These are phyloP conservation scores for Pachycephala philippinensis DNA, from an alignment of 2,113 vertebrate species.

Conservation along the genomic window DNA sequence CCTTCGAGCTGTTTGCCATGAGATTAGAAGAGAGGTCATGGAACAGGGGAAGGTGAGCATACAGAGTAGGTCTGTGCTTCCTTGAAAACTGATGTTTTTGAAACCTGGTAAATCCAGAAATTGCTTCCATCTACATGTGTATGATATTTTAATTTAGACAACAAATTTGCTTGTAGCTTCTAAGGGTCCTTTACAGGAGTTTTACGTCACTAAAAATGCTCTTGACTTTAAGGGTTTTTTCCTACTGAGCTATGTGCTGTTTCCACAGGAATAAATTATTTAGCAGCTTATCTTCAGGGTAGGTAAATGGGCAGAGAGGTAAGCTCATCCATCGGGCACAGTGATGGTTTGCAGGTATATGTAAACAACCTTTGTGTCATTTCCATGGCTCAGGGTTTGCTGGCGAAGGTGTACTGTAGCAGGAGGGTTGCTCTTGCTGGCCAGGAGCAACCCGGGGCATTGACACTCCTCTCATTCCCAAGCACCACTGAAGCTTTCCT, in stretches of 20 bases:
- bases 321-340: not conserved
- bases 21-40: not conserved
- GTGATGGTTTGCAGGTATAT: not conserved
- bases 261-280: not conserved
- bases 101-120: not conserved
- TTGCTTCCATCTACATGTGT: not conserved
- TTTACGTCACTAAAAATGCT: not conserved
- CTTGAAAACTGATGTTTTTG: not conserved
- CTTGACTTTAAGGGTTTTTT: not conserved
- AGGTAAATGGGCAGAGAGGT: not conserved
- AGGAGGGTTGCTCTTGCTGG: not conserved
- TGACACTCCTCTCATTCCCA: not conserved
- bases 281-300: not conserved
- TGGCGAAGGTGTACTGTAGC: not conserved
- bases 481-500: not conserved
- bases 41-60: not conserved
- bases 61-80: not conserved
- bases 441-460: rapidly evolving
- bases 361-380: not conserved
- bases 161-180: not conserved
- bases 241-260: not conserved
- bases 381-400: not conserved
- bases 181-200: not conserved
- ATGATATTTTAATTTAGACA: not conserved
- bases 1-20: not conserved